Evolutionary conservation across 2,888 invertebrate genomes (phyloP), one percentile per base, ranked within the genome.

Genomic region (Horisme vitalbata): DNA sequence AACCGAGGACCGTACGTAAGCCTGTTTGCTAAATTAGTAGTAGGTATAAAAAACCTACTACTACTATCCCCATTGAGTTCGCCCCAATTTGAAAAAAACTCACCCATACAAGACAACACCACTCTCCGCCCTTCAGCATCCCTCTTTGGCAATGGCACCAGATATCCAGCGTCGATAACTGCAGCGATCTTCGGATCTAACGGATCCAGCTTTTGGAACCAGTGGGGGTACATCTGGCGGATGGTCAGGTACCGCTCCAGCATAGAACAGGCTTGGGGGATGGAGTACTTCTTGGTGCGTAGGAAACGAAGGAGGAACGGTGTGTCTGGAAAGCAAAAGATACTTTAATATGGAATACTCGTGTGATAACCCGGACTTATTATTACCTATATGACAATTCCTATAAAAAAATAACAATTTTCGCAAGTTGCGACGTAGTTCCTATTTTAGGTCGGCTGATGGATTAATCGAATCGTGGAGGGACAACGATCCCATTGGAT

Each of bases 241-340:
- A 97, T 95, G 18, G 94, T 95, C 41, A 97, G 87, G 78, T 97
- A 97, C 34, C 95, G 92, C 75, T 97, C 96, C 57, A 97, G 80
- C 93, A 97, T 95, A 53, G 95, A 95, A 64, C 96, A 95, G 0
- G 97, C 94, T 74, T 95, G 92, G 0, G 95, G 95, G 11, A 97
- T 93, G 21, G 95, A 95, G 83, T 95, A 97, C 75, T 97, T 97
- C 80, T 96, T 96, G 28, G 95, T 95, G 24, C 97, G 92, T 8
- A 97, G 91, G 67, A 97, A 97, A 31, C 97, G 92, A 27, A 97
- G 88, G 9, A 97, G 90, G 71, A 97, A 97, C 4, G 94, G 92
- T 0, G 95, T 83, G 72, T 97, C 96, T 92, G 85, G 2, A 57
- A 67, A 57, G 8, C 48, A 45, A 24, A 18, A 18, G 18, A 18